A percentile compares a stretch with the other conserved stretches of the same genome.
Conservation (phyloP, 2,113 vertebrate species). For the Circaetus cinerascens region DNA sequence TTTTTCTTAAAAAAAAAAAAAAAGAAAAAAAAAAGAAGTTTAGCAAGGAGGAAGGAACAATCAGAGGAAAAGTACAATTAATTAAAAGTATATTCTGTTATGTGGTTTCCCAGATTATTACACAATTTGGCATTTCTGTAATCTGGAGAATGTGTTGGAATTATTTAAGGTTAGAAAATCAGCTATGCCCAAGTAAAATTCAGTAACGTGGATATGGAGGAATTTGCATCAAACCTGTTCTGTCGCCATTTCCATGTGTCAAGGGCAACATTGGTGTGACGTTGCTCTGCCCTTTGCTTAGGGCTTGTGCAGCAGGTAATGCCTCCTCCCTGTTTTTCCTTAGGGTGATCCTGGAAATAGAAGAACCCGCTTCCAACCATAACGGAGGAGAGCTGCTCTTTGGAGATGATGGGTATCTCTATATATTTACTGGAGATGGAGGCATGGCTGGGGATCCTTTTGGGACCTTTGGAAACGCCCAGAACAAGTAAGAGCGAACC, state of each 20-base stretch:
- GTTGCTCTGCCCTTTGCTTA: not conserved
- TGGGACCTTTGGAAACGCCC: slow-evolving; percentile 90
- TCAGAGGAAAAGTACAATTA: not conserved
- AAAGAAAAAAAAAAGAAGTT: not conserved
- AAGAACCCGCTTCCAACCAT: slow-evolving; percentile 95
- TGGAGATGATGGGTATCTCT: slow-evolving; percentile 89
- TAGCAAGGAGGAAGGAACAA: not conserved
- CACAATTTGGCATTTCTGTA: not conserved
- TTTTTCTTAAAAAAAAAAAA: not conserved
- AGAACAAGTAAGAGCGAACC: slow-evolving; percentile 86
- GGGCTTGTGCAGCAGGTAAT: not conserved
- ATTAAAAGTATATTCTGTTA: not conserved
- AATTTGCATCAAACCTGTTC: not conserved
- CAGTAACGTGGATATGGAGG: not conserved
- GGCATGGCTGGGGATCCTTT: slow-evolving; percentile 98
- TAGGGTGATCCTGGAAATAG: slow-evolving; percentile 92
- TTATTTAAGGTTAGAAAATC: not conserved
- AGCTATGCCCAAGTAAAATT: not conserved
- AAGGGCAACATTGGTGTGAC: rapidly evolving
- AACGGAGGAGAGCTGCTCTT: slow-evolving; percentile 95
- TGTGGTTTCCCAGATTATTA: not conserved
- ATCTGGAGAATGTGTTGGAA: not conserved
- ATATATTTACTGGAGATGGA: slow-evolving; percentile 96
- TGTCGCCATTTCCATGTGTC: not conserved
- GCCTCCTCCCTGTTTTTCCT: not conserved